Conservation (phyloP, 2,888 invertebrate genomes). For the Anorthoa munda region DNA sequence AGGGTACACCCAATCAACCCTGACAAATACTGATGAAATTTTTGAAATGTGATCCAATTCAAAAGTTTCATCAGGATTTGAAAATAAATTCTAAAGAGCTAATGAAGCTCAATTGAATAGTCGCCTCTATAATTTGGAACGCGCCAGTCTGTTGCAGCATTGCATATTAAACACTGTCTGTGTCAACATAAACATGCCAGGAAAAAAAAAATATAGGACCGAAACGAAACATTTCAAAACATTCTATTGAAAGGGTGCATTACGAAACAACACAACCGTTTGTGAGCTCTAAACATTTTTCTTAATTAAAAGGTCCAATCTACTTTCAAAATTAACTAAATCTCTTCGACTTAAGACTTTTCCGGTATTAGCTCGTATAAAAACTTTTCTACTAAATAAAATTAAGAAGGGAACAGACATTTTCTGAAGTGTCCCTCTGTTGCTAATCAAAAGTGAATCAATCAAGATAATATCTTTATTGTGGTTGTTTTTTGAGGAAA, state of each 20-base stretch:
- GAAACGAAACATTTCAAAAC: constrained; percentile 1
- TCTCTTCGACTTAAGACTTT: constrained; percentile 17
- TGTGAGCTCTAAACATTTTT: neutral
- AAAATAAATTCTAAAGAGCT: constrained; percentile 13
- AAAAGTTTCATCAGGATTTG: constrained; percentile 15
- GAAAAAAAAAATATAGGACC: neutral
- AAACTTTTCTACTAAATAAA: neutral
- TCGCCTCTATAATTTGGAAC: constrained; percentile 3
- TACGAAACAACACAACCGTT: neutral
- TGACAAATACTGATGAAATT: too few relatives aligned
- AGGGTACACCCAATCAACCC: neutral
- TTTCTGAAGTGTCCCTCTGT: neutral
- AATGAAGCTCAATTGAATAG: constrained; percentile 21
- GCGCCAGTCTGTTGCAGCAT: neutral
- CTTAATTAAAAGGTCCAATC: constrained; percentile 24
- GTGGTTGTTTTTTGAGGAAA: neutral
- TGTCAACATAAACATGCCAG: neutral
- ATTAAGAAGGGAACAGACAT: constrained; percentile 1
- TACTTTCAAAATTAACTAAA: constrained; percentile 25
- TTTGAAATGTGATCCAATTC: constrained; percentile 2
- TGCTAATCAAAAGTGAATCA: constrained; percentile 12
- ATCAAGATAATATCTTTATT: constrained; percentile 24
- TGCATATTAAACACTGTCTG: constrained; percentile 12
- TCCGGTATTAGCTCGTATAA: neutral
- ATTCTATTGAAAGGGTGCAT: neutral